Conservation (phyloP, 1,140 invertebrate genomes). For the Apis dorsata region DNA sequence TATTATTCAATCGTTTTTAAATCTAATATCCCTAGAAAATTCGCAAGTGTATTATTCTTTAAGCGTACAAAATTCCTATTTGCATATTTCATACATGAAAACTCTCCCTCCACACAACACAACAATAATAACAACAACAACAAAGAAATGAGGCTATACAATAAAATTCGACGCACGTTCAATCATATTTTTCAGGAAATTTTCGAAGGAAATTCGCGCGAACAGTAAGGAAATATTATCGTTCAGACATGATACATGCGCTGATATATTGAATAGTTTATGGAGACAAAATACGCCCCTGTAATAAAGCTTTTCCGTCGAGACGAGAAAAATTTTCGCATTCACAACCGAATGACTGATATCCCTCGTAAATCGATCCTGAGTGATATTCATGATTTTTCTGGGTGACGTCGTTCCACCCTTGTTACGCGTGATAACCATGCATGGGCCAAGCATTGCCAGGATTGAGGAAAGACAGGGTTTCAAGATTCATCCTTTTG, state of each 20-base stretch:
- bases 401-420: background rate
- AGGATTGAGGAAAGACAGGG: no score
- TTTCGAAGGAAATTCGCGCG: background rate
- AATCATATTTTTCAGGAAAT: background rate
- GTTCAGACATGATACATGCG: background rate
- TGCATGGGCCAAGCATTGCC: no score
- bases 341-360: background rate
- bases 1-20: no score
- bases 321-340: background rate
- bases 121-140: no score
- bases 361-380: background rate
- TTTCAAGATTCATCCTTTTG: no score
- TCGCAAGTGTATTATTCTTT: no score
- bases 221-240: slow-evolving; percentile 4
- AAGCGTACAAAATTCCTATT: no score
- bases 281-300: slow-evolving; percentile 6
- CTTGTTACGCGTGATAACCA: background rate
- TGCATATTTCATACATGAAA: no score
- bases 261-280: slow-evolving; percentile 8
- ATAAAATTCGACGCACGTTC: no score
- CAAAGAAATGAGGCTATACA: no score
- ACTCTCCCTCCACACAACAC: no score
- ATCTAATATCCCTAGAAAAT: no score
- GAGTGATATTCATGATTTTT: background rate
- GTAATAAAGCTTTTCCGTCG: slow-evolving; percentile 3